Conservation (phyloP, 2,113 vertebrate species). For the Hippocampus abdominalis region DNA sequence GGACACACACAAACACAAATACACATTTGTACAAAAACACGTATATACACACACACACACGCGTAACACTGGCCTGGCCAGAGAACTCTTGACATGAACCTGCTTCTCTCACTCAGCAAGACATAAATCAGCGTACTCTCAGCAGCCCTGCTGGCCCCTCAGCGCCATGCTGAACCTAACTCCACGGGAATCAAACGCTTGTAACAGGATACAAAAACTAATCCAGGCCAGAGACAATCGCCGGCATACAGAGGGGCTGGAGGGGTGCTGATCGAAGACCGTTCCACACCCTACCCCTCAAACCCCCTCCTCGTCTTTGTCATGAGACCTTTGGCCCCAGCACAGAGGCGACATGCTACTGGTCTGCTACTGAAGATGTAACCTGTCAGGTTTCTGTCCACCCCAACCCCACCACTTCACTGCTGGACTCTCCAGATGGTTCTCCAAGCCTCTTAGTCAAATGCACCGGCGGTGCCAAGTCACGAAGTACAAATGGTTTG, state of each 20-base stretch:
- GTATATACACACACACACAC: slow-evolving; percentile 45
- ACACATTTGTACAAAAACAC: slow-evolving; percentile 12
- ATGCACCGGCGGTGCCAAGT: neutral
- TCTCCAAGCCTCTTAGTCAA: neutral
- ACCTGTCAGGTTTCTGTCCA: slow-evolving; percentile 27
- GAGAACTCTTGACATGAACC: slow-evolving; percentile 74
- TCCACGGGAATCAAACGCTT: slow-evolving; percentile 70
- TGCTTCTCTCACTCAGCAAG: slow-evolving; percentile 77
- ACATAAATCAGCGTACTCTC: slow-evolving; percentile 72
- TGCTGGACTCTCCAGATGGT: slow-evolving; percentile 21
- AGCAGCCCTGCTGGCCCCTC: slow-evolving; percentile 62
- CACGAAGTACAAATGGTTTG: neutral
- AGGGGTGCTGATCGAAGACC: slow-evolving; percentile 4
- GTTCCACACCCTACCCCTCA: slow-evolving; percentile 38
- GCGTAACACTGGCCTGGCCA: slow-evolving; percentile 48
- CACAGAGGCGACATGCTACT: slow-evolving; percentile 32
- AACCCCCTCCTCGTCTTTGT: slow-evolving; percentile 29
- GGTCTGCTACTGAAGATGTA: slow-evolving; percentile 48
- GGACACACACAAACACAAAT: slow-evolving; percentile 36
- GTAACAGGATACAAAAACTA: slow-evolving; percentile 74
- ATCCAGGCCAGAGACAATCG: slow-evolving; percentile 73
- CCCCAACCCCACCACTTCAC: slow-evolving; percentile 6
- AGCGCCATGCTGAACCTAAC: slow-evolving; percentile 68
- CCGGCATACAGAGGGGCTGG: slow-evolving; percentile 49
- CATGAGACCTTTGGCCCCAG: slow-evolving; percentile 54